phyloP scores from a whole-genome alignment of 2,888 invertebrate species.

The Nemotelus nigrinus region DNA sequence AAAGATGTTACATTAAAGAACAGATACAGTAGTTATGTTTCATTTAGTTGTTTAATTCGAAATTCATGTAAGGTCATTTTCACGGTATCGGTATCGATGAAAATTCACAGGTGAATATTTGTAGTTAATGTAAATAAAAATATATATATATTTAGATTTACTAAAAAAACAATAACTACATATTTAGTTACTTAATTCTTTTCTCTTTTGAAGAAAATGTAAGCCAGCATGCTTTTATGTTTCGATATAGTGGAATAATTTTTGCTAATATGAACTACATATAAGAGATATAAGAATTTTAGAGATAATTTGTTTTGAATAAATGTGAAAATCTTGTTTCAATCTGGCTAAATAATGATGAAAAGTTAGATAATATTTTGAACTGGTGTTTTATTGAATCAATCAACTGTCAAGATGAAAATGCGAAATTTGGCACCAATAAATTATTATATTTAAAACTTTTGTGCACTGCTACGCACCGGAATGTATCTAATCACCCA shows the following conservation, averaged over 20 bases:
- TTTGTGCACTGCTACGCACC: too few species aligned
- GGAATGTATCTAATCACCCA: slow-evolving; percentile 2
- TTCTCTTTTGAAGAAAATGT: neutral
- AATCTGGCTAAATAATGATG: slow-evolving; percentile 6
- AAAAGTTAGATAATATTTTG: slow-evolving; percentile 1
- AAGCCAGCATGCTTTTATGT: slow-evolving; percentile 37
- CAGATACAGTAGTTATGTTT: neutral
- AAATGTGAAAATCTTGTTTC: neutral
- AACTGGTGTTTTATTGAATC: slow-evolving; percentile 28
- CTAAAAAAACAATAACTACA: neutral
- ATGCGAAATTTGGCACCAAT: too few species aligned
- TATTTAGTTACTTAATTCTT: neutral
- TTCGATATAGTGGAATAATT: slow-evolving; percentile 18
- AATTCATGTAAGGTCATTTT: too few species aligned
- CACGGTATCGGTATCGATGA: neutral
- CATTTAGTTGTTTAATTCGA: neutral
- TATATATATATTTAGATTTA: neutral
- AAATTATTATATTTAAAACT: too few species aligned
- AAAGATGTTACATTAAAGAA: too few species aligned
- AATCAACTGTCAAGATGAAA: too few species aligned
- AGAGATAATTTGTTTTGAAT: neutral
- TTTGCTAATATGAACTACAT: neutral
- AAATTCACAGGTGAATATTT: neutral
- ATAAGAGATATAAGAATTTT: neutral
- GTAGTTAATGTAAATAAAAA: slow-evolving; percentile 9